Evolutionary conservation across 2,113 vertebrate species (phyloP), one percentile per base, ranked within the genome.

Genomic region (Elephantulus edwardii): DNA sequence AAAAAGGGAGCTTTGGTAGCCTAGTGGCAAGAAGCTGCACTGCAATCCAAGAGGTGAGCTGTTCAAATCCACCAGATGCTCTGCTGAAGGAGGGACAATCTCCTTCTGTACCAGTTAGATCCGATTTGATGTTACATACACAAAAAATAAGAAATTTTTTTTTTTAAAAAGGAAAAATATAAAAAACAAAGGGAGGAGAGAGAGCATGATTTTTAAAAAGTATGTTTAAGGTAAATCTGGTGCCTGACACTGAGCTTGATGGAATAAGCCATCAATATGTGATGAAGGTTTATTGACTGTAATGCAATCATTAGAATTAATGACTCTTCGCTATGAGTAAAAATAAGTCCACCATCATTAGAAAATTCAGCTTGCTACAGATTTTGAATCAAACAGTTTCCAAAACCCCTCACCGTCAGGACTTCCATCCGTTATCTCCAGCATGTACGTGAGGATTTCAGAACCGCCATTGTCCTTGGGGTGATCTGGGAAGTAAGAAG

Each of bases 401-500:
- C 14, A 62, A 64, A 58, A 62, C 20, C 46, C 71, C 19, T 89
- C 96, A 99, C 99, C 99, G 98, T 99, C 99, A 33, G 97, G 98
- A 97, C 97, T 98, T 80, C 98, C 99, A 96, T 99, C 98, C 60
- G 98, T 98, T 94, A 98, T 98, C 97, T 99, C 99, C 77, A 99
- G 96, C 78, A 99, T 96, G 84, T 99, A 99, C 26, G 98, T 99
- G 0, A 99, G 97, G 93, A 98, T 99, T 96, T 98, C 98, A 4
- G 99, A 99, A 92, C 99, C 99, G 10, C 99, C 99, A 16, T 98
- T 98, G 96, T 99, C 99, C 94, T 98, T 98, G 4, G 99, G 99
- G 93, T 98, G 98, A 96, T 99, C 99, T 99, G 96, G 68, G 97
- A 88, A 89, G 83, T 17, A 48, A 88, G 22, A 19, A 89, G 10